These are phyloP conservation scores for Drosophila pachea DNA, from an alignment of 1,140 invertebrate genomes.

Conservation along the genomic window DNA sequence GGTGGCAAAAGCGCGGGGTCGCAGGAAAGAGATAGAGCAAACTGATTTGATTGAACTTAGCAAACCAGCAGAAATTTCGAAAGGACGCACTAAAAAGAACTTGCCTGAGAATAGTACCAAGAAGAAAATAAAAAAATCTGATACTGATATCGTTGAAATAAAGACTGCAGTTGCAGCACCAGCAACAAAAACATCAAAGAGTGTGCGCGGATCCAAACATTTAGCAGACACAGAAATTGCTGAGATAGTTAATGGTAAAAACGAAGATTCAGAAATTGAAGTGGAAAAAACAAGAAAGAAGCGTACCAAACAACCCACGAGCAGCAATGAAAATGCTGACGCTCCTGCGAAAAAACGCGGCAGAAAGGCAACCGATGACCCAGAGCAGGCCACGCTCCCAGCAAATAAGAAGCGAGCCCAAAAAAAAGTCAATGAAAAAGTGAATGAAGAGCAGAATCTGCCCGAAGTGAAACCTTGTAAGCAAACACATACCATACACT, in stretches of 20 bases:
- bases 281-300: slow-evolving; percentile 29
- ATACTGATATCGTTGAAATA: neutral
- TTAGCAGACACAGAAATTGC: slow-evolving; percentile 42
- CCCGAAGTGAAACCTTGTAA: slow-evolving; percentile 48
- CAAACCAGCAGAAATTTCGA: slow-evolving; percentile 9
- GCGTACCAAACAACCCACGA: slow-evolving; percentile 18
- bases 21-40: slow-evolving; percentile 35
- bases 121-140: slow-evolving; percentile 15
- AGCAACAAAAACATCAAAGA: slow-evolving; percentile 14
- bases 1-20: slow-evolving; percentile 63
- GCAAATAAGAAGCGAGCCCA: slow-evolving; percentile 20
- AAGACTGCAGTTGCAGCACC: neutral
- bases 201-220: slow-evolving; percentile 28
- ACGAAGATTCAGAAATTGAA: slow-evolving; percentile 12
- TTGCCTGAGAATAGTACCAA: slow-evolving; percentile 18
- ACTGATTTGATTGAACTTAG: neutral
- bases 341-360: slow-evolving; percentile 22
- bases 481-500: slow-evolving; percentile 5
- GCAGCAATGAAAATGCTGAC: slow-evolving; percentile 18
- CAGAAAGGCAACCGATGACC: slow-evolving; percentile 22
- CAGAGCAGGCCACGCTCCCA: neutral
- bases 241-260: slow-evolving; percentile 21
- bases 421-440: slow-evolving; percentile 15
- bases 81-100: slow-evolving; percentile 33
- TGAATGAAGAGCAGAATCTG: slow-evolving; percentile 7